Conservation (phyloP, 2,113 vertebrate genomes). For the Platysteira castanea region DNA sequence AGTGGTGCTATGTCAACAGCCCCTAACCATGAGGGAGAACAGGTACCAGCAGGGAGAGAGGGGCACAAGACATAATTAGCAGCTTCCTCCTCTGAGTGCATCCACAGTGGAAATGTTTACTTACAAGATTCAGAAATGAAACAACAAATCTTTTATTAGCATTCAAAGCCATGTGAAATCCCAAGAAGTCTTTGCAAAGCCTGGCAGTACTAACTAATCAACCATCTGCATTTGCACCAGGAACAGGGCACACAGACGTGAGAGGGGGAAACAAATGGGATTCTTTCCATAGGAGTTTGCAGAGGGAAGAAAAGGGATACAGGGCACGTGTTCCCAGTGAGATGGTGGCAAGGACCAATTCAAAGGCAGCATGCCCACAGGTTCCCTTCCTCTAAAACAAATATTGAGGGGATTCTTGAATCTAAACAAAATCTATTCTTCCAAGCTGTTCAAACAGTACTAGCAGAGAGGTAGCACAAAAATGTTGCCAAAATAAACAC, state of each 20-base stretch:
- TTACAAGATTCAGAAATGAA: neutral
- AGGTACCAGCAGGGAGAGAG: neutral
- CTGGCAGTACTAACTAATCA: neutral
- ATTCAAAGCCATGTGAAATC: neutral
- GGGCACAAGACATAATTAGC: neutral
- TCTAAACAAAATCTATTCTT: slow-evolving; percentile 37
- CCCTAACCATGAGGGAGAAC: neutral
- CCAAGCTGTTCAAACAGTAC: slow-evolving; percentile 45
- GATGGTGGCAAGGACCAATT: neutral
- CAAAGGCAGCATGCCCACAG: neutral
- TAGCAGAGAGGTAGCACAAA: neutral
- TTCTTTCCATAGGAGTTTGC: neutral
- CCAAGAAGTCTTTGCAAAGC: neutral
- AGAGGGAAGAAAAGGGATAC: neutral
- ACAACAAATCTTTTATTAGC: neutral
- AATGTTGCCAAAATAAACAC: slow-evolving; percentile 26
- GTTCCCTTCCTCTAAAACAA: neutral
- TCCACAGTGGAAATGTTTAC: neutral
- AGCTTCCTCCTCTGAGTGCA: neutral
- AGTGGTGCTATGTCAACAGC: neutral
- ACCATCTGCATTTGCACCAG: neutral
- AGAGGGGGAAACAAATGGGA: neutral
- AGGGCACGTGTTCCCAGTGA: neutral
- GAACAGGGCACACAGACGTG: neutral
- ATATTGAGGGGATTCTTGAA: neutral